Conservation (phyloP, 2,888 invertebrate species). For the Microdon myrmicae region DNA sequence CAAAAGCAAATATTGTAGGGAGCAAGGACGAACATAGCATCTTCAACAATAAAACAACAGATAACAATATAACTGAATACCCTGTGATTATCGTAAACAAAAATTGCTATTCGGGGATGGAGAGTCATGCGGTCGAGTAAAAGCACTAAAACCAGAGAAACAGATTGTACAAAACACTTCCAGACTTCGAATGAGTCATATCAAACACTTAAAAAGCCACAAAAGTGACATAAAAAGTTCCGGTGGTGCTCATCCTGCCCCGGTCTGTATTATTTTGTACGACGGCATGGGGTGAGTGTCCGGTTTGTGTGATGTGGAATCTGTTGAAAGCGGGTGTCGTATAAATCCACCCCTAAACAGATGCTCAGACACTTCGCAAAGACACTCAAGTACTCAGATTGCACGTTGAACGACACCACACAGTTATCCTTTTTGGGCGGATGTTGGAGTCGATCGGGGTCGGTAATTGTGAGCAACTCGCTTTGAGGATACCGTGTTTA, state of each 20-base stretch:
- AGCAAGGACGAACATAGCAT: conserved; percentile 1
- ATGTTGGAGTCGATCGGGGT: no score
- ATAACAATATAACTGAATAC: conserved; percentile 46
- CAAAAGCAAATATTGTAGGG: background rate
- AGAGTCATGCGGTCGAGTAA: conserved; percentile 17
- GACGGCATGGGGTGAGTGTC: no score
- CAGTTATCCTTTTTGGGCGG: no score
- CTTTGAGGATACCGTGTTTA: no score
- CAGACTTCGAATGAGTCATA: conserved; percentile 46
- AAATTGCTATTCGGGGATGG: conserved; percentile 25
- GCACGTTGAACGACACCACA: no score
- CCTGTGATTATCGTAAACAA: conserved; percentile 48
- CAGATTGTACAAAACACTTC: conserved; percentile 42
- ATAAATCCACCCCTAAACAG: conserved; percentile 44
- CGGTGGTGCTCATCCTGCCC: conserved; percentile 14
- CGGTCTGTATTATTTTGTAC: background rate
- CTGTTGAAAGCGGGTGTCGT: conserved; percentile 30
- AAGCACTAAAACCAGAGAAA: conserved; percentile 40
- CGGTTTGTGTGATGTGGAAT: no score
- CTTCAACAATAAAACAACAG: conserved; percentile 14
- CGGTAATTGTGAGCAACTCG: no score
- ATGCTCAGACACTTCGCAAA: no score
- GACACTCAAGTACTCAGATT: no score
- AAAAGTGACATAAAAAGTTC: conserved; percentile 48
- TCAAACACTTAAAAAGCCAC: conserved; percentile 52